Conservation (phyloP, 30 jellyfish, hydroid and myxozoan genomes). For the Pseudorhiza aurosa region DNA sequence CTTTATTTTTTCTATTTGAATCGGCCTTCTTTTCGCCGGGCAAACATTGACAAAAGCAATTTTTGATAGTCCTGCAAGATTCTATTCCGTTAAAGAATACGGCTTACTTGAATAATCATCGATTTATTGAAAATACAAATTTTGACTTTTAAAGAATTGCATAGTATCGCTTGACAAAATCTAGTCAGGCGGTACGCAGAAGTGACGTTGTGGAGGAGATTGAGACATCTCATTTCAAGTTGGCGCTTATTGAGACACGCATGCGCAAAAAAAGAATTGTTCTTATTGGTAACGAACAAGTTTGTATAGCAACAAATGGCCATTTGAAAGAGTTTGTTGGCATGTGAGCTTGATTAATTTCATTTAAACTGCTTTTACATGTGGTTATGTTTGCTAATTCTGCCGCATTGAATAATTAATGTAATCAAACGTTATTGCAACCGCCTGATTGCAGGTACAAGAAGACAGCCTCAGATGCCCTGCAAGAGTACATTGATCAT, state of each 20-base stretch:
- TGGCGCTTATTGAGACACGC: constrained; percentile 36
- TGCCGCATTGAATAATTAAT: background rate
- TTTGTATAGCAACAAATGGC: constrained; percentile 47
- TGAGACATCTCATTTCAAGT: background rate
- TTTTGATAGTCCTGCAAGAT: too few species aligned
- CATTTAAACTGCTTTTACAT: constrained; percentile 4
- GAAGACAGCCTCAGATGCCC: constrained; percentile 74
- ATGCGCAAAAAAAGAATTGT: constrained; percentile 14
- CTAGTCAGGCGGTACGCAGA: background rate
- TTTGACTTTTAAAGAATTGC: background rate
- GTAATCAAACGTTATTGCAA: background rate
- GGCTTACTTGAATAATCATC: too few species aligned
- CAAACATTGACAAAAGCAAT: too few species aligned
- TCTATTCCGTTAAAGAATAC: too few species aligned
- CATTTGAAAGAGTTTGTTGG: constrained; percentile 19
- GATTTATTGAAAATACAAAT: too few species aligned
- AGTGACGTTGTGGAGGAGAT: background rate
- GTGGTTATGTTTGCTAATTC: constrained; percentile 19
- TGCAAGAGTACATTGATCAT: constrained; percentile 61
- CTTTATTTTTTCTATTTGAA: too few species aligned
- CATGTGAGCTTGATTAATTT: constrained; percentile 34
- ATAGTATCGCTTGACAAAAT: background rate
- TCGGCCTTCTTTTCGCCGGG: too few species aligned
- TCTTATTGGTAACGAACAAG: constrained; percentile 12
- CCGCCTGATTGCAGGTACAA: constrained; percentile 22